Evolutionary conservation across 2,113 vertebrate species (phyloP), one percentile per base, ranked within the genome.

Genomic region (Mionectes macconnelli): DNA sequence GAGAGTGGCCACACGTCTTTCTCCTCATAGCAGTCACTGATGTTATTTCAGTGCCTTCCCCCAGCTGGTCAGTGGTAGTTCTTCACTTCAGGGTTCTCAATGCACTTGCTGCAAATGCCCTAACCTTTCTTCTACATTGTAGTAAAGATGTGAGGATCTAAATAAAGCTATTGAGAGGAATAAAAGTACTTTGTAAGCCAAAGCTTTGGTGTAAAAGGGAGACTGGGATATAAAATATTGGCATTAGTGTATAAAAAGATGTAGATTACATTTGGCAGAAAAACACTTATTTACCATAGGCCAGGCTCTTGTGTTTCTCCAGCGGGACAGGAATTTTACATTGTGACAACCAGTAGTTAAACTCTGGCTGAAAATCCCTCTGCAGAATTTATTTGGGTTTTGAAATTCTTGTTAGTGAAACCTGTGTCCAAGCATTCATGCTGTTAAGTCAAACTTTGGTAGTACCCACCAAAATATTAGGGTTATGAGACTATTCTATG

Each of bases 41-140:
- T 27, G 57, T 57, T 89, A 35, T n/a, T 85, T 78, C 57, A n/a
- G 84, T 60, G 42, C 37, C 37, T 94, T 89, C 37, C 56, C 24
- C 12, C 39, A 33, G 66, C 52, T 62, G 28, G 33, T 4, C 75
- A 88, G 69, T 73, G 69, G 64, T 8, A 47, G 77, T 69, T 52
- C 42, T 62, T 44, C 13, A 5, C 63, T 63, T 76, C 3, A 33
- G 55, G 33, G 14, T 52, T 89, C 49, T 47, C n/a, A 6, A 5
- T n/a, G 57, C 0, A 0, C 77, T n/a, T 57, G 18, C 62, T 85
- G 49, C 47, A 44, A 72, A 39, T 30, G 55, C 20, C 28, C 10
- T 45, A 40, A 90, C n/a, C 37, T 81, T 83, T 69, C 67, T 86
- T 63, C 62, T 68, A 50, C 4, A 2, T 33, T 53, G 31, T 52